phyloP scores from a whole-genome alignment of 2,113 vertebrate genomes.

The Solenodon paradoxus region DNA sequence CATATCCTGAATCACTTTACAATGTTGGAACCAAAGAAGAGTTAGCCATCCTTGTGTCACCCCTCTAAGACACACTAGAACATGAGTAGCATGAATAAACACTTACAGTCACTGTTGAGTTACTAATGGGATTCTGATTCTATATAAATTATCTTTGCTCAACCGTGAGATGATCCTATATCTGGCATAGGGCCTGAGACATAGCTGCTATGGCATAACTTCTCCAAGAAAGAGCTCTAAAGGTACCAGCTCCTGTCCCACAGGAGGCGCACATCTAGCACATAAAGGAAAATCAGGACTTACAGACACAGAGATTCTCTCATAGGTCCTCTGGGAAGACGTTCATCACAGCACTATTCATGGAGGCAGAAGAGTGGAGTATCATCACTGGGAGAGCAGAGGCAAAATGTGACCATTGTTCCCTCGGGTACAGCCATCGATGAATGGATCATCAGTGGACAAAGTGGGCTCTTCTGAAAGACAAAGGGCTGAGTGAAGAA shows the following conservation, averaged over 20 bases:
- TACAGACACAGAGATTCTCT: conserved; percentile 18
- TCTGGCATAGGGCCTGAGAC: neutral
- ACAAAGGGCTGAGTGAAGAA: neutral
- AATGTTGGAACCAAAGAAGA: neutral
- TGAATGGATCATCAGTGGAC: neutral
- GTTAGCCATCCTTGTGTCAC: neutral
- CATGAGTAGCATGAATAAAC: neutral
- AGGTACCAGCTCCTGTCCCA: conserved; percentile 28
- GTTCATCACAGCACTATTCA: conserved; percentile 1
- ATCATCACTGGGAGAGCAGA: neutral
- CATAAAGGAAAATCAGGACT: conserved; percentile 18
- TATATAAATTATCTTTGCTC: neutral
- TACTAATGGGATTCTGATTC: neutral
- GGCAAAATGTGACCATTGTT: neutral
- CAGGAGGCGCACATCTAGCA: neutral
- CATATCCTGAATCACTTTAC: neutral
- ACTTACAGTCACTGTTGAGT: neutral
- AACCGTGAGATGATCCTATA: neutral
- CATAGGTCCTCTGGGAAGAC: conserved; percentile 4
- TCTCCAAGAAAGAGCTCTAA: conserved; percentile 8
- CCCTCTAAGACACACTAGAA: neutral
- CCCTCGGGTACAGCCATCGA: neutral
- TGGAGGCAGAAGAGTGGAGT: conserved; percentile 43
- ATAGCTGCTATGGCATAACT: neutral
- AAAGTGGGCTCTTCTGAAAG: conserved; percentile 17